Conservation (phyloP, 2,797 vertebrate species). For the Enteromius mattozi region DNA sequence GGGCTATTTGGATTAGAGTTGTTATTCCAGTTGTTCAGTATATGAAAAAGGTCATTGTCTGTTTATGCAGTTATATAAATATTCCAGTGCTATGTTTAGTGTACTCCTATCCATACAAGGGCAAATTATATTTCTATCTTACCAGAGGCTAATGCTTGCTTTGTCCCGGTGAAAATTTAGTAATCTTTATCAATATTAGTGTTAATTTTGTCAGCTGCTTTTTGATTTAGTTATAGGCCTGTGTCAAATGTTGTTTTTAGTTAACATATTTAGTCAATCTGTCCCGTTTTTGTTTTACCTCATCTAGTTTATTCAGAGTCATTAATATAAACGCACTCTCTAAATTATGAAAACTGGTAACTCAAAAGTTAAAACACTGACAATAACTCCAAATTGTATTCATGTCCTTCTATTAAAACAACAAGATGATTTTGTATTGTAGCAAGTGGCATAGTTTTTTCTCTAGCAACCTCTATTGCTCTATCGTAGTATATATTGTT, state of each 20-base stretch:
- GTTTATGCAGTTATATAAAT: constrained; percentile 37
- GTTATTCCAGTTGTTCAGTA: constrained; percentile 14
- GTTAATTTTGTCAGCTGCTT: background rate
- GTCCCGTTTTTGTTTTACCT: background rate
- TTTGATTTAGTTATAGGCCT: background rate
- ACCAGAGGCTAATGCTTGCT: background rate
- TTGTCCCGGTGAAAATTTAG: background rate
- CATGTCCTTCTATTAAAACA: too few species aligned
- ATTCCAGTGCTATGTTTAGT: constrained; percentile 30
- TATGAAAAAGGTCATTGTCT: background rate
- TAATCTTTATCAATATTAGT: background rate
- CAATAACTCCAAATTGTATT: too few species aligned
- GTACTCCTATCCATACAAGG: background rate
- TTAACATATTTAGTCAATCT: background rate
- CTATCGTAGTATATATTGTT: too few species aligned
- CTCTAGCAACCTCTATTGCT: too few species aligned
- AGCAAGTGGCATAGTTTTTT: too few species aligned
- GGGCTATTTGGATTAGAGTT: constrained; percentile 22
- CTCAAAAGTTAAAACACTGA: background rate
- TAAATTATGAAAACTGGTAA: background rate
- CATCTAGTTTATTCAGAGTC: background rate
- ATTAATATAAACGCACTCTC: background rate
- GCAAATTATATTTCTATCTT: constrained; percentile 8
- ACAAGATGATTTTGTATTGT: too few species aligned
- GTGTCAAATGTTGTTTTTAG: background rate